Base-by-base conservation (phyloP, 2,113 vertebrate species). In the Neofelis nebulosa region DNA sequence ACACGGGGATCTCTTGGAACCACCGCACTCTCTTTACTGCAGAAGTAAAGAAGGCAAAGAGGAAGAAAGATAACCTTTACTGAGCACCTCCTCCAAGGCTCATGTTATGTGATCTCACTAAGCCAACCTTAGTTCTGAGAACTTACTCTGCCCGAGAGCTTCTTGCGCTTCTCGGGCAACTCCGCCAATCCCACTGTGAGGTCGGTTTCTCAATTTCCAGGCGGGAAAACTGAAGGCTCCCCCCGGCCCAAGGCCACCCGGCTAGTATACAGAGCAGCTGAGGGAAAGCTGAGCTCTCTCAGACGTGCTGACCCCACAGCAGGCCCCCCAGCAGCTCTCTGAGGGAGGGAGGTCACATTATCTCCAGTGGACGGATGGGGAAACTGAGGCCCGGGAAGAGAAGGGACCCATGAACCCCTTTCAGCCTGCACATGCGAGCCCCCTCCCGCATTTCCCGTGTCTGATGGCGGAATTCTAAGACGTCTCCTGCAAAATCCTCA, bases 41-140 rank as follows among this genome's bases (percentile, higher is more conserved):
- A 90, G 48, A 82, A 36, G 52, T 4, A 5, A 66, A 90, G 41
- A 48, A 86, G 68, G 66, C 48, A 90, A 55, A 0, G 16, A 27
- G 48, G 74, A 36, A 27, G 38, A 65, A 6, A 23, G 33, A 14
- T 0, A 5, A 6, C 38, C 4, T 16, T 52, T 31, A 3, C 10
- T 19, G 68, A 52, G 76, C 31, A 36, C 27, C 31, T 25, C 36
- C 71, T 57, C 0, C 9, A 0, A 61, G 27, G 48, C 68, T 27
- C 18, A 13, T 4, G 33, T 1, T 1, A 7, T 0, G 23, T 13
- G 55, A 29, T n/a, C 3, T 41, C 19, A 2, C 52, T 18, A 2
- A 48, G 31, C 36, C 23, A 19, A 10, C 29, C 68, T 21, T 18
- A 38, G 38, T 52, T 10, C 0, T 19, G 65, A 92, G n/a, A 8